Conservation (phyloP, 2,113 vertebrate genomes). For the Trichechus manatus region DNA sequence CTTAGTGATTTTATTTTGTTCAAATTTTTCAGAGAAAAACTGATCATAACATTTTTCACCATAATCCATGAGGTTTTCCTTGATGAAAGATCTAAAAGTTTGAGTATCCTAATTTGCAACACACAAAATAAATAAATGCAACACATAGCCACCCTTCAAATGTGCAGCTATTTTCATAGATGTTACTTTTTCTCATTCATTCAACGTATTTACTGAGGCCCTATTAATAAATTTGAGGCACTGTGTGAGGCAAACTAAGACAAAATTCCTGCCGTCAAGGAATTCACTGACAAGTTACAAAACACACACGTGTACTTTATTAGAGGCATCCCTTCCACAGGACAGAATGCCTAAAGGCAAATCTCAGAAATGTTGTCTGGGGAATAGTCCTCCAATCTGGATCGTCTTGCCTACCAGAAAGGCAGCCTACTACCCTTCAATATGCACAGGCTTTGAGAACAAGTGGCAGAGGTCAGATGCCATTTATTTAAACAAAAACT, state of each 20-base stretch:
- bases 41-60: neutral
- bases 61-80: neutral
- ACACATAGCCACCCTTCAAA: constrained; percentile 17
- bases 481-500: constrained; percentile 38
- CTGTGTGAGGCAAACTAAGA: neutral
- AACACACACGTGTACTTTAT: neutral
- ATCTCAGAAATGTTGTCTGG: neutral
- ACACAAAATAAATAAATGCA: constrained; percentile 3
- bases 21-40: constrained; percentile 43
- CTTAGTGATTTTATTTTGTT: constrained; percentile 7
- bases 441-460: neutral
- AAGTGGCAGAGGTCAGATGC: neutral
- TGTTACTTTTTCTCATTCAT: neutral
- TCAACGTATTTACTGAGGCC: neutral
- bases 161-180: constrained; percentile 22
- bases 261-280: neutral
- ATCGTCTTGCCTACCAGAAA: neutral
- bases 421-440: neutral
- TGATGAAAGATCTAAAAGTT: neutral
- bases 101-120: constrained; percentile 8
- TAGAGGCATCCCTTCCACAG: neutral
- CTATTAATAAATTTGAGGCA: neutral
- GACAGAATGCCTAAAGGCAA: neutral
- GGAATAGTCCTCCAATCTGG: neutral
- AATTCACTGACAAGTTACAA: neutral